Evolutionary conservation across 2,888 invertebrate species (phyloP).

Genomic region (Andrena hattorfiana): DNA sequence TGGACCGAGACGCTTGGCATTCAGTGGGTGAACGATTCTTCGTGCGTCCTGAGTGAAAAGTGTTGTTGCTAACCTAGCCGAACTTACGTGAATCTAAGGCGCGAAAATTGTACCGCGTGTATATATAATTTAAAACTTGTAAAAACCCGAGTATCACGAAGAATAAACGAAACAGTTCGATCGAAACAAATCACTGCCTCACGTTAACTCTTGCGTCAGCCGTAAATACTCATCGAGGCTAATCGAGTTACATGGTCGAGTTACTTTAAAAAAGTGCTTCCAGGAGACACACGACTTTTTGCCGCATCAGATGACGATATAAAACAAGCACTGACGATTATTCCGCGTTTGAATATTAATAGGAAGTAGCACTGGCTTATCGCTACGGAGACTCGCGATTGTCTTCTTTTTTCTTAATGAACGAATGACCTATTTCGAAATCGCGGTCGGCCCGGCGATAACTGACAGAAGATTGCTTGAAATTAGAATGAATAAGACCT

Average conservation of each 20-base stretch:
- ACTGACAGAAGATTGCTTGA: neutral
- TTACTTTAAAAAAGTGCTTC: neutral
- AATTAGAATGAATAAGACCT: slow-evolving; percentile 2
- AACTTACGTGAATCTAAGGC: neutral
- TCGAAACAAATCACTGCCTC: slow-evolving; percentile 12
- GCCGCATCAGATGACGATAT: neutral
- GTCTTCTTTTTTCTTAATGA: slow-evolving; percentile 1
- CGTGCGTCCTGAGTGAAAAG: neutral
- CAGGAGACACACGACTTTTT: neutral
- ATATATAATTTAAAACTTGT: slow-evolving; percentile 16
- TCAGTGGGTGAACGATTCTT: neutral
- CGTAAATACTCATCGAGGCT: no score
- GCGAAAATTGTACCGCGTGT: slow-evolving; percentile 25
- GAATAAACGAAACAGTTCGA: slow-evolving; percentile 19
- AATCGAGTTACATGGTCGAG: neutral
- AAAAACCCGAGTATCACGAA: slow-evolving; percentile 16
- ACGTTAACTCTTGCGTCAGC: slow-evolving; percentile 33
- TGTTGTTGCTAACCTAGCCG: neutral
- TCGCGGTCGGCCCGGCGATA: slow-evolving; percentile 28
- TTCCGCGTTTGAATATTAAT: neutral
- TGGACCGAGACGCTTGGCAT: neutral
- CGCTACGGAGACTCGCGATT: neutral
- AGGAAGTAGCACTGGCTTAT: slow-evolving; percentile 4
- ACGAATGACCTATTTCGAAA: slow-evolving; percentile 41
- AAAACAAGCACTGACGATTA: neutral